Base-by-base conservation (phyloP, 1,140 invertebrate genomes). In the Drosophila serrata region DNA sequence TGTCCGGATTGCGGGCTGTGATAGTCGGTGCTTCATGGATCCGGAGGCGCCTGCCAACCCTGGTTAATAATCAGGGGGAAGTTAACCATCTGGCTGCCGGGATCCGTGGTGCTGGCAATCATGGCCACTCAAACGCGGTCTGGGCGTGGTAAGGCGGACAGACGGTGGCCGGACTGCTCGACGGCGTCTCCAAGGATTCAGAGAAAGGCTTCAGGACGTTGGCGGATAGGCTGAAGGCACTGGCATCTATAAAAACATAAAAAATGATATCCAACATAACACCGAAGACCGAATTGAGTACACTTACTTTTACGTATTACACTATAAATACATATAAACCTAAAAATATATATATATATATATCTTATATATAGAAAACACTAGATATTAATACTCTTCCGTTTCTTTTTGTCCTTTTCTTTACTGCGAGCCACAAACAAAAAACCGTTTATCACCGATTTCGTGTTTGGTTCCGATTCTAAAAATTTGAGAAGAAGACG, bases 221-320 rank as follows among this genome's bases (percentile, higher is more conserved):
- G 43, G 33, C 43, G 43, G n/a, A 17, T 12, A 24, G 22, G 5
- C 27, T 0, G 27, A 12, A 19, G 35, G 39, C 24, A 49, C 57
- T 15, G 19, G 51, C 31, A 35, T 3, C 11, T 12, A 19, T 64
- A 57, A 85, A 60, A 77, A 35, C 22, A 27, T 31, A 24, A 58
- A 63, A 63, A 24, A 51, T 59, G 60, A 33, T 78, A 74, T 55
- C 43, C 69, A 82, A 53, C 58, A 68, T 59, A 61, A 80, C 42
- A 85, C 67, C 69, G 55, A 67, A 87, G 63, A 77, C 73, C 75
- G 75, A 87, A 79, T 81, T 64, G 70, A 82, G 74, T 87, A 82
- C 80, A 87, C 79, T 76, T 65, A 67, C 75, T 55, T 64, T 67
- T 75, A 68, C 58, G 55, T 68, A 79, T 73, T 78, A 55, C 49